phyloP scores from a whole-genome alignment of 1,140 invertebrate genomes.

The Bactericera cockerelli region DNA sequence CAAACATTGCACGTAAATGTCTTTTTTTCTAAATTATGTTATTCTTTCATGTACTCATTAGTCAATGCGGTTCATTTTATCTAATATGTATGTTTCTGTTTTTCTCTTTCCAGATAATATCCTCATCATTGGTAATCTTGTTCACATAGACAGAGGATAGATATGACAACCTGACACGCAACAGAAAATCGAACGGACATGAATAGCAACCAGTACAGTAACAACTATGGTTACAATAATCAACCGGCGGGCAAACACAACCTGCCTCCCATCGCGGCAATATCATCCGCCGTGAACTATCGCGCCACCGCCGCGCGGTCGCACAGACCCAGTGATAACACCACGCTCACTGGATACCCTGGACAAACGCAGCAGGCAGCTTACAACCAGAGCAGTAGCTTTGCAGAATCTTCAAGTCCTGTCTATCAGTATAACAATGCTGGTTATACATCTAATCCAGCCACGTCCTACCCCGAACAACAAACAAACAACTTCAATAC shows the following conservation, averaged over 20 bases:
- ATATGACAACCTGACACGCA: too few species aligned
- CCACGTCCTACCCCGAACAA: background rate
- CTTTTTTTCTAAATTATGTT: too few species aligned
- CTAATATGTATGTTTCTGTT: too few species aligned
- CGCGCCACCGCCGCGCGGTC: background rate
- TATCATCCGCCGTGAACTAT: constrained; percentile 6
- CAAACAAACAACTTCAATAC: background rate
- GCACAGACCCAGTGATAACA: background rate
- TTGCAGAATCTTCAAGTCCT: too few species aligned
- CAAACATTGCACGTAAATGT: too few species aligned
- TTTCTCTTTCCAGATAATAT: too few species aligned
- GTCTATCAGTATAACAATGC: too few species aligned
- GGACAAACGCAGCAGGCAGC: background rate
- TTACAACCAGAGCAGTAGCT: background rate
- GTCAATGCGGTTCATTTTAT: too few species aligned
- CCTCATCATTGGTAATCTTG: too few species aligned
- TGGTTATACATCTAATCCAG: background rate
- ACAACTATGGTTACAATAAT: background rate
- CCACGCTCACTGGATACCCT: background rate
- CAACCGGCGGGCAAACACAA: background rate
- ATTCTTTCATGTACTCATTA: too few species aligned
- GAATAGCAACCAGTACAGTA: constrained; percentile 2
- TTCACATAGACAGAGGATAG: too few species aligned
- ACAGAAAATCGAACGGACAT: background rate
- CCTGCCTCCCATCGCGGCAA: background rate